These are phyloP conservation scores for Cheirogaleus medius DNA, from an alignment of 2,113 vertebrate genomes.

Conservation along the genomic window DNA sequence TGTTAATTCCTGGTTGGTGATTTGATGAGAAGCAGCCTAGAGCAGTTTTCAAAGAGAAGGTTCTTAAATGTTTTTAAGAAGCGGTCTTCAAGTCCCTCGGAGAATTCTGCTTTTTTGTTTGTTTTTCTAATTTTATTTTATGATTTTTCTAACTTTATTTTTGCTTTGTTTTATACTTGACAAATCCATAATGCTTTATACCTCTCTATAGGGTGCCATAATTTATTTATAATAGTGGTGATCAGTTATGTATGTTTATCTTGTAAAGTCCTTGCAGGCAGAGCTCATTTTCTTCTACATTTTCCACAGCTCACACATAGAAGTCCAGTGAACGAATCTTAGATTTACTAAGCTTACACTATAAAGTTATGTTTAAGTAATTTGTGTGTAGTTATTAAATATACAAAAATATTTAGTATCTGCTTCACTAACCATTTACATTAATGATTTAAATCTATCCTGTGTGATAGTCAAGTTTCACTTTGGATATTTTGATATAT, in stretches of 20 bases:
- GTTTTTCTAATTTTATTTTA: neutral
- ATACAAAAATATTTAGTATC: neutral
- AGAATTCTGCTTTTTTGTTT: neutral
- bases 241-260: neutral
- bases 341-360: neutral
- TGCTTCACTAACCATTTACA: neutral
- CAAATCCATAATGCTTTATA: neutral
- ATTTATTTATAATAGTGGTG: neutral
- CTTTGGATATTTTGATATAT: neutral
- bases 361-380: neutral
- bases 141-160: neutral
- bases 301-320: neutral
- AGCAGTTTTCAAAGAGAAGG: neutral
- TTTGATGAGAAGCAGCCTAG: neutral
- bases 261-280: neutral
- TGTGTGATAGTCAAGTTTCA: neutral
- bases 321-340: neutral
- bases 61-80: neutral
- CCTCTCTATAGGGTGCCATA: neutral
- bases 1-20: neutral
- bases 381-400: neutral
- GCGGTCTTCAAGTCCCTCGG: neutral
- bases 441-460: neutral
- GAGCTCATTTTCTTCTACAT: neutral
- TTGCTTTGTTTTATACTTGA: neutral